Evolutionary conservation across 2,888 invertebrate species (phyloP), one percentile per base, ranked within the genome.

Genomic region (Acleris holmiana): DNA sequence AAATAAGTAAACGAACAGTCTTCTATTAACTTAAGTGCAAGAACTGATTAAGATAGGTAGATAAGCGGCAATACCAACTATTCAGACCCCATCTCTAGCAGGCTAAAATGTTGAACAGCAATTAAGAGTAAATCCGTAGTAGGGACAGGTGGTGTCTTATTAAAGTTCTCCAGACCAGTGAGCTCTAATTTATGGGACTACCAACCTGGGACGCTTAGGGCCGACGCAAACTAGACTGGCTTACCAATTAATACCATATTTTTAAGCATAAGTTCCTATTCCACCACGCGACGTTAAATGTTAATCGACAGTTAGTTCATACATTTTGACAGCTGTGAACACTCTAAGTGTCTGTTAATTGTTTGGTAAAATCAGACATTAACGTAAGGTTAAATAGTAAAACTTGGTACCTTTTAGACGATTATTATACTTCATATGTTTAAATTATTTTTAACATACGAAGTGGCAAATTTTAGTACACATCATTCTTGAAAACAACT

Each of bases 61-160:
- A 4, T n/a, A 49, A 50, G 6, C 5, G 40, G 19, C 21, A 54
- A 18, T n/a, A 29, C 15, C 18, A 21, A 6, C 15, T 44, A n/a
- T 17, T 21, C 35, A 6, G 19, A 46, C 15, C 46, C 46, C 62
- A 57, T 56, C 55, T 46, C 50, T 68, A 68, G 63, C 62, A 67
- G 51, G 70, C 72, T 76, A 71, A 75, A 77, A 71, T 67, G 70
- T 69, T 73, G 65, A 77, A 78, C 74, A 75, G 80, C 81, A 87
- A 89, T 88, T 87, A 88, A 85, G 85, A 79, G 79, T 75, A 78
- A 82, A 82, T 81, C 79, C 76, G 72, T 73, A 75, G 71, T 71
- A 75, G 76, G 69, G 86, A 85, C 88, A 89, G 89, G 84, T 88
- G 86, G 84, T 79, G 82, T 82, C 84, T 88, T 88, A 90, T 88